phyloP scores from a whole-genome alignment of 1,140 invertebrate species.

The Drosophila ercepeae region DNA sequence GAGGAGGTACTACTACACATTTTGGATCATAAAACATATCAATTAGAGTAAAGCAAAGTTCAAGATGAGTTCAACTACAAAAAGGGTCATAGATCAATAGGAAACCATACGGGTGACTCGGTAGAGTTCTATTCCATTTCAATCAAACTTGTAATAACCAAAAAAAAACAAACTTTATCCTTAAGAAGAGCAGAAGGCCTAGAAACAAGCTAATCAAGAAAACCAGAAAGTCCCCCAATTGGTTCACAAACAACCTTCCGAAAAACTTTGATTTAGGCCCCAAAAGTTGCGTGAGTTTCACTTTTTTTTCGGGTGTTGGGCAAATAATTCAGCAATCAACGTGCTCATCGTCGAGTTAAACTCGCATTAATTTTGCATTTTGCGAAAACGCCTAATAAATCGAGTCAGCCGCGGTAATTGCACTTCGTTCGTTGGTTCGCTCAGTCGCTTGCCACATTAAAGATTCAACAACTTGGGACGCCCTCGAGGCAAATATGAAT shows the following conservation, averaged over 20 bases:
- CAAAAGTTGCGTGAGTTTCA: conserved; percentile 66
- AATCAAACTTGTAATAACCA: no score
- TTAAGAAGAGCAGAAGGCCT: background rate
- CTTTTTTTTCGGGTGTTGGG: conserved; percentile 37
- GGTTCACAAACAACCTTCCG: conserved; percentile 11
- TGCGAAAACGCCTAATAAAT: conserved; percentile 55
- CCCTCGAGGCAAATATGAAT: conserved; percentile 47
- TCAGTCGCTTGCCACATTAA: conserved; percentile 39
- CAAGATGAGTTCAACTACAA: background rate
- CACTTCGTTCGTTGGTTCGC: conserved; percentile 11
- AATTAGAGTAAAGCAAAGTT: background rate
- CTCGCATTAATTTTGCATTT: conserved; percentile 71
- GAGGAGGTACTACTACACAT: background rate
- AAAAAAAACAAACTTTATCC: conserved; percentile 9
- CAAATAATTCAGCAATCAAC: conserved; percentile 63
- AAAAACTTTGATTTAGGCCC: conserved; percentile 6
- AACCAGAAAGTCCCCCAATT: background rate
- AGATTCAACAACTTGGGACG: conserved; percentile 52
- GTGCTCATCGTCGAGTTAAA: conserved; percentile 55
- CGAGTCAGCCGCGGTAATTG: conserved; percentile 52
- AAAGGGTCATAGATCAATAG: conserved; percentile 23
- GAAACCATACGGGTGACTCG: conserved; percentile 12
- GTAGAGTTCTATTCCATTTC: no score
- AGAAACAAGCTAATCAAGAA: conserved; percentile 3
- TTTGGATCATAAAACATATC: background rate